Evolutionary conservation across 2,888 invertebrate species (phyloP).

Genomic region (Scotopteryx bipunctaria): DNA sequence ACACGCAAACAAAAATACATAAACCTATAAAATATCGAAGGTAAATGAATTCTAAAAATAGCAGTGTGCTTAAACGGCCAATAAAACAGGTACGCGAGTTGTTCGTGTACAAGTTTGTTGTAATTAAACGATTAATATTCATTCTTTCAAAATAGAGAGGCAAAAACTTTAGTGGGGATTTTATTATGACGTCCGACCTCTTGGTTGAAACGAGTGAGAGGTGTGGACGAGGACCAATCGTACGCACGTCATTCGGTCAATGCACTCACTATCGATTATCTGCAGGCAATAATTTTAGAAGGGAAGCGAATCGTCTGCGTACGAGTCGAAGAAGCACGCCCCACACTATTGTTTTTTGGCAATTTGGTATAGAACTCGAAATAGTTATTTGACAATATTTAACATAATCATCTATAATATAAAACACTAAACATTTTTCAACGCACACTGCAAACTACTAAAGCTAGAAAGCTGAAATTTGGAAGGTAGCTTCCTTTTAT

Average conservation of each 20-base stretch:
- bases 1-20: neutral
- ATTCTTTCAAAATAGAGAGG: constrained; percentile 11
- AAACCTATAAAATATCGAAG: neutral
- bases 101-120: neutral
- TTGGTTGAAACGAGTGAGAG: constrained; percentile 39
- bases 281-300: constrained; percentile 46
- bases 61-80: neutral
- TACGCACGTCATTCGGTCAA: constrained; percentile 55
- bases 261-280: constrained; percentile 53
- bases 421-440: too few species aligned
- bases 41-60: constrained; percentile 2
- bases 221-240: constrained; percentile 39
- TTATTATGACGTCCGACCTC: constrained; percentile 44
- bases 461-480: too few species aligned
- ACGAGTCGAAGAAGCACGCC: too few species aligned
- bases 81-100: neutral
- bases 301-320: constrained; percentile 43
- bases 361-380: too few species aligned
- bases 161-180: constrained; percentile 42
- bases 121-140: constrained; percentile 11
- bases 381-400: too few species aligned
- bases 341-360: too few species aligned
- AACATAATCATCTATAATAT: too few species aligned
- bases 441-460: neutral
- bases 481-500: too few species aligned